phyloP scores from a whole-genome alignment of 2,888 invertebrate genomes.

The Hylaea fasciaria region DNA sequence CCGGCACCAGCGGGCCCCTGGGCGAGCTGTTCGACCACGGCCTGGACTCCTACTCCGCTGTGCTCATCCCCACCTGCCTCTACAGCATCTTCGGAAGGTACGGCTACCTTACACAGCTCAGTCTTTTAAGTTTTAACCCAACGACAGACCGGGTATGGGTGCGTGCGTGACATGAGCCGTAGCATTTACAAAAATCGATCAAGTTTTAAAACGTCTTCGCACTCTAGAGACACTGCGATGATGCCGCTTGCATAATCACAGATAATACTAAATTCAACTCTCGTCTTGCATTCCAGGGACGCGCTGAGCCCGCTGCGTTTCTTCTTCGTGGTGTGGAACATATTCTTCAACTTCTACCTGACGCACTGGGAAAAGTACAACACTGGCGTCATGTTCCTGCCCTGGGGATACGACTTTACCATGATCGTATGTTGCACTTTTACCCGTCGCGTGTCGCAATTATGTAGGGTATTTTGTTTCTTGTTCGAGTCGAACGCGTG shows the following conservation, averaged over 20 bases:
- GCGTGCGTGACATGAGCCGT: too few species aligned
- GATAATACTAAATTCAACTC: background rate
- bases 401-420: constrained; percentile 99
- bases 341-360: constrained; percentile 97
- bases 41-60: constrained; percentile 97
- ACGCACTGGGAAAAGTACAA: constrained; percentile 99
- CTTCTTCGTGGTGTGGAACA: constrained; percentile 96
- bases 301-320: constrained; percentile 92
- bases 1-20: constrained; percentile 96
- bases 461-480: too few species aligned
- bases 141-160: too few species aligned
- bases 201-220: too few species aligned
- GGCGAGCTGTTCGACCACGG: constrained; percentile 99
- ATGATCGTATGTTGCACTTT: constrained; percentile 90
- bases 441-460: too few species aligned
- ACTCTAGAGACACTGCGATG: too few species aligned
- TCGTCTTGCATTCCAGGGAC: constrained; percentile 76
- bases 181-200: too few species aligned
- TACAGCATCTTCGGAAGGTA: constrained; percentile 96
- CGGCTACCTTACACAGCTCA: too few species aligned
- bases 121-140: too few species aligned
- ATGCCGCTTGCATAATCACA: too few species aligned
- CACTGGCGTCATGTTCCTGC: constrained; percentile 96
- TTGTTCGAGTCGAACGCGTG: too few species aligned
- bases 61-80: constrained; percentile 96